These are phyloP conservation scores for Nothobranchius kuhntae DNA, from an alignment of 2,113 vertebrate genomes.

Conservation along the genomic window DNA sequence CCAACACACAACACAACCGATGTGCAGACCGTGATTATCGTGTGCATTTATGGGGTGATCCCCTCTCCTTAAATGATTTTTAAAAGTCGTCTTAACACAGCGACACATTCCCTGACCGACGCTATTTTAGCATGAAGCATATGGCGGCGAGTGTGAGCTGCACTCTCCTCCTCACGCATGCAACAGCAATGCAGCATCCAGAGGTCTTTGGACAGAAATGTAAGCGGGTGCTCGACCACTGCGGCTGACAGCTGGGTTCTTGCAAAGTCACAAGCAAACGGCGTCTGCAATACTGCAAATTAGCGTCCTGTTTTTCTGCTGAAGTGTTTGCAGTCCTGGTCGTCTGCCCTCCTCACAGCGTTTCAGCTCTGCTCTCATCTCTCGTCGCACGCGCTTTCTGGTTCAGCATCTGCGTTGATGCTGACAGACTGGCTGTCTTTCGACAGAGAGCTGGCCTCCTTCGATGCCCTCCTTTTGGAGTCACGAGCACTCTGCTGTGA, in stretches of 20 bases:
- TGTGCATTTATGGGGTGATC: constrained; percentile 53
- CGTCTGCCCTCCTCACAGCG: constrained; percentile 6
- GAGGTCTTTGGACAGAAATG: constrained; percentile 61
- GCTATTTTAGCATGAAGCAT: constrained; percentile 58
- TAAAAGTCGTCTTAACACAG: constrained; percentile 43
- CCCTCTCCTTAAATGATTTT: constrained; percentile 26
- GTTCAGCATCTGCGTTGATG: constrained; percentile 44
- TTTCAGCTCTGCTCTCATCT: constrained; percentile 47
- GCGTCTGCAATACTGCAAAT: constrained; percentile 12
- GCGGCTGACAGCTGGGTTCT: constrained; percentile 21
- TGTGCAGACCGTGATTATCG: constrained; percentile 67
- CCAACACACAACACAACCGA: constrained; percentile 51
- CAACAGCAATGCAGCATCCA: constrained; percentile 69
- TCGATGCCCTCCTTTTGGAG: constrained; percentile 65
- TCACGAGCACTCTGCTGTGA: constrained; percentile 68
- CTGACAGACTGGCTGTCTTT: constrained; percentile 53
- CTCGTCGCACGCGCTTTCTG: constrained; percentile 41
- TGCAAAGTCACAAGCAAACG: constrained; percentile 29
- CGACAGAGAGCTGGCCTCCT: constrained; percentile 51
- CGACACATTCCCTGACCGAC: constrained; percentile 55
- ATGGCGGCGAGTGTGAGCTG: constrained; percentile 41
- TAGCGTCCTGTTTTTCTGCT: constrained; percentile 7
- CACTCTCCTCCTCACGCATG: constrained; percentile 53
- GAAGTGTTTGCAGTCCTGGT: constrained; percentile 9
- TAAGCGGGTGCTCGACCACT: constrained; percentile 47